These are phyloP conservation scores for Phyllotis vaccarum DNA, from an alignment of 2,797 vertebrate genomes.

Conservation along the genomic window DNA sequence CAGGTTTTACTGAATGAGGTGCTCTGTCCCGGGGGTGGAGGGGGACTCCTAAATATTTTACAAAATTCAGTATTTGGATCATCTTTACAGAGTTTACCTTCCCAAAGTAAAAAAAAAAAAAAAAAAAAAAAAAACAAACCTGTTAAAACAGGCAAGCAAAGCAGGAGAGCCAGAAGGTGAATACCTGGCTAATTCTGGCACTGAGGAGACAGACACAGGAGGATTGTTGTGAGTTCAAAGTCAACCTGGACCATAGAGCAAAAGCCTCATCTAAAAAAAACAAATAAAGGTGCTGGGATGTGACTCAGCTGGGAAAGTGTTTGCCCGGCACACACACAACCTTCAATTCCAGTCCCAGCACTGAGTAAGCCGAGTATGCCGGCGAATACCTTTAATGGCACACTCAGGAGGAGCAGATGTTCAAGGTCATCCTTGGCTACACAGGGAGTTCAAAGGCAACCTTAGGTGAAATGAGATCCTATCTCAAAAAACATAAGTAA, in stretches of 20 bases:
- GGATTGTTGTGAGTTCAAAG: not conserved
- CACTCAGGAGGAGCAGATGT: not conserved
- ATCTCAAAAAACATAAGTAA: not conserved
- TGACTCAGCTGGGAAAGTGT: not conserved
- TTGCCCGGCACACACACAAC: not conserved
- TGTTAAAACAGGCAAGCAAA: not conserved
- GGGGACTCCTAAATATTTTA: not conserved
- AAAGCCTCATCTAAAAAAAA: not conserved
- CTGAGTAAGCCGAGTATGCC: not conserved
- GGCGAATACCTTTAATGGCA: not conserved
- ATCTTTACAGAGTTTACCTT: too few relatives aligned
- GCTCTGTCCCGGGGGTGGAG: not conserved
- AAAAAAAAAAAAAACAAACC: too few relatives aligned
- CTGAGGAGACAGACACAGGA: not conserved
- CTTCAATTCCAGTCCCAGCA: too few relatives aligned
- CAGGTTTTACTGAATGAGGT: not conserved
- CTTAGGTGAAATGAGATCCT: not conserved
- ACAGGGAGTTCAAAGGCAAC: not conserved
- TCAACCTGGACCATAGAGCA: not conserved
- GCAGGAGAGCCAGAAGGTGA: too few relatives aligned
- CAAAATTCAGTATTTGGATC: not conserved
- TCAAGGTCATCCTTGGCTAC: not conserved
- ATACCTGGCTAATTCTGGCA: not conserved
- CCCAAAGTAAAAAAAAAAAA: not conserved
- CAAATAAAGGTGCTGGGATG: not conserved